phyloP scores from a whole-genome alignment of 2,113 vertebrate species.

The Andinoacara biseriatus region DNA sequence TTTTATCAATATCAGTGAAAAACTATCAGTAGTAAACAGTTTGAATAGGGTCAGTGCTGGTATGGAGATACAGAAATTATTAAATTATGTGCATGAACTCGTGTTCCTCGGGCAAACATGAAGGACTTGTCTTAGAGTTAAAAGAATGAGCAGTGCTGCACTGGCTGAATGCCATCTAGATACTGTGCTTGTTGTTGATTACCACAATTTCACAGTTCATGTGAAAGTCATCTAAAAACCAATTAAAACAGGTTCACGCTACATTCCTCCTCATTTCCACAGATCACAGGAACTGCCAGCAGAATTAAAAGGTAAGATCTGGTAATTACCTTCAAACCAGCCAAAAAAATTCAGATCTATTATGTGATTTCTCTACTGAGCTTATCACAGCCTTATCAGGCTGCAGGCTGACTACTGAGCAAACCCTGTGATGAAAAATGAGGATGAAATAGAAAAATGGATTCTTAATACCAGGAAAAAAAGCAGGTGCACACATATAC shows the following conservation, averaged over 20 bases:
- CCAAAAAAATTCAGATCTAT: constrained; percentile 53
- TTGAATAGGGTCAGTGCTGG: neutral
- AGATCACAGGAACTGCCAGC: constrained; percentile 63
- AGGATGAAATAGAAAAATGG: constrained; percentile 32
- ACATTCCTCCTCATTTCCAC: constrained; percentile 63
- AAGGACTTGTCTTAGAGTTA: neutral
- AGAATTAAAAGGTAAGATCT: constrained; percentile 72
- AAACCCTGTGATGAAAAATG: constrained; percentile 44
- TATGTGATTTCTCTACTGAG: constrained; percentile 51
- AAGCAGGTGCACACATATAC: neutral
- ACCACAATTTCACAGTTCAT: constrained; percentile 68
- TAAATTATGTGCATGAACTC: neutral
- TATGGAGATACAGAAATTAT: neutral
- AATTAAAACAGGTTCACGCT: constrained; percentile 66
- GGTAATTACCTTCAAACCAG: constrained; percentile 64
- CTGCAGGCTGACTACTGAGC: constrained; percentile 42
- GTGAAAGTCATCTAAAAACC: constrained; percentile 70
- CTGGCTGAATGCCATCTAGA: constrained; percentile 27
- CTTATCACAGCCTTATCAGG: constrained; percentile 58
- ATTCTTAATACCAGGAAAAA: constrained; percentile 39
- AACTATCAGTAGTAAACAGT: neutral
- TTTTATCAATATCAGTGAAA: neutral
- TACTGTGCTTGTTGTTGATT: constrained; percentile 52
- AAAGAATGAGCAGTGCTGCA: neutral
- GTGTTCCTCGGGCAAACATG: neutral